Percentiles rank a stretch among this genome's conserved stretches.
phyloP scores from a whole-genome alignment of 1,140 invertebrate species.

The Solenopsis fugax region DNA sequence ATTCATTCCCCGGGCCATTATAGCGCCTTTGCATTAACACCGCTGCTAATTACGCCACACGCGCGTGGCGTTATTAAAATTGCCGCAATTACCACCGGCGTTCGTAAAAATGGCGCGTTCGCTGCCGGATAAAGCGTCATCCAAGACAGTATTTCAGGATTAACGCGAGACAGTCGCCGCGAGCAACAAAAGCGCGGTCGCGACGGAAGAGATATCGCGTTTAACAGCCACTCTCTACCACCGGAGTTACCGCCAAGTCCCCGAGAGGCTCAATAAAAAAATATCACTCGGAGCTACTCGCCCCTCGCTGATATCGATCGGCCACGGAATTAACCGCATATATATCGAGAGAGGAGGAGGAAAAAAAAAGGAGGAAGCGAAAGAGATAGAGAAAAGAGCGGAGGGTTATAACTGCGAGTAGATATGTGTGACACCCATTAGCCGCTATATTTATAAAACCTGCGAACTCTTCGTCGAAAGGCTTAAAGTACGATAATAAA shows the following conservation, averaged over 20 bases:
- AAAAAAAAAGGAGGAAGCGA: background rate
- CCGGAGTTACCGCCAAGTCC: background rate
- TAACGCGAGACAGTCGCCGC: conserved; percentile 57
- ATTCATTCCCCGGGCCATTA: conserved; percentile 45
- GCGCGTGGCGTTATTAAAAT: conserved; percentile 58
- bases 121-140: conserved; percentile 59
- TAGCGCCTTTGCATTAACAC: conserved; percentile 54
- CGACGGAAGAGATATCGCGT: conserved; percentile 54
- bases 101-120: conserved; percentile 55
- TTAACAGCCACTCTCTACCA: conserved; percentile 24
- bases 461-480: background rate
- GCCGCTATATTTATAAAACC: conserved; percentile 16
- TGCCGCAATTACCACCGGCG: conserved; percentile 47
- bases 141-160: conserved; percentile 64
- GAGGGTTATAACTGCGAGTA: background rate
- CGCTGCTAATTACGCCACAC: conserved; percentile 47
- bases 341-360: conserved; percentile 9
- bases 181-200: conserved; percentile 55
- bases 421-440: conserved; percentile 23
- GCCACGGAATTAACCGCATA: conserved; percentile 41
- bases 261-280: conserved; percentile 60
- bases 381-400: background rate
- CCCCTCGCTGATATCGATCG: conserved; percentile 48
- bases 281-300: conserved; percentile 41
- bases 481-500: background rate